Base-by-base conservation (phyloP, 2,888 invertebrate genomes). In the Xestoiulus laeticollis region DNA sequence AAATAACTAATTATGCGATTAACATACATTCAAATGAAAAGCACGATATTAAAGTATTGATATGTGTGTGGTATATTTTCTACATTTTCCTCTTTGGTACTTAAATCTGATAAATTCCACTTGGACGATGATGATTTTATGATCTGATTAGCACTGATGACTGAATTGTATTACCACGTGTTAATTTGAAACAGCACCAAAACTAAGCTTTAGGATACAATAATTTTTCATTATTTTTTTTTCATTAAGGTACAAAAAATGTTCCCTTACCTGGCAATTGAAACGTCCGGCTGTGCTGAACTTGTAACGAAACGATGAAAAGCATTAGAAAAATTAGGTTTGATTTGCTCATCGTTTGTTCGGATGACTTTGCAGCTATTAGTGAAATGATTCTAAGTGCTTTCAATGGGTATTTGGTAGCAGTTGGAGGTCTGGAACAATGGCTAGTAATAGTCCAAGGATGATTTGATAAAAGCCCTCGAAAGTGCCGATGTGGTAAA, bases 241-340 rank as follows among this genome's bases (percentile, higher is more conserved):
- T n/a, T n/a, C n/a, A n/a, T n/a, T n/a, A n/a, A n/a, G n/a, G 48
- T 30, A 68, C 5, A 16, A 14, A 30, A 30, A 78, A 1, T 30
- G 78, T 14, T 30, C 30, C 26, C 78, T 78, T 78, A 78, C 78
- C 78, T 78, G 78, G 30, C 10, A 78, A 14, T 14, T 26, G 78
- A 78, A 78, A 78, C 30, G 78, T 78, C 78, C 78, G 26, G 78
- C 78, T 12, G 78, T 78, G 78, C 78, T 78, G 78, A 78, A 30
- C 30, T 14, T 78, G 78, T 78, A 78, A 78, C 26, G 14, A 78
- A 30, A 30, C 1, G 78, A 78, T 78, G 78, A 78, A 78, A 78
- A 78, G 14, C 30, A 78, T 30, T 30, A 30, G 14, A 78, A 78
- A 78, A 30, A 78, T 26, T 30, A 78, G 10, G 78, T 30, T 78